Conservation (phyloP, 2,888 invertebrate genomes). For the Eupithecia abbreviata region DNA sequence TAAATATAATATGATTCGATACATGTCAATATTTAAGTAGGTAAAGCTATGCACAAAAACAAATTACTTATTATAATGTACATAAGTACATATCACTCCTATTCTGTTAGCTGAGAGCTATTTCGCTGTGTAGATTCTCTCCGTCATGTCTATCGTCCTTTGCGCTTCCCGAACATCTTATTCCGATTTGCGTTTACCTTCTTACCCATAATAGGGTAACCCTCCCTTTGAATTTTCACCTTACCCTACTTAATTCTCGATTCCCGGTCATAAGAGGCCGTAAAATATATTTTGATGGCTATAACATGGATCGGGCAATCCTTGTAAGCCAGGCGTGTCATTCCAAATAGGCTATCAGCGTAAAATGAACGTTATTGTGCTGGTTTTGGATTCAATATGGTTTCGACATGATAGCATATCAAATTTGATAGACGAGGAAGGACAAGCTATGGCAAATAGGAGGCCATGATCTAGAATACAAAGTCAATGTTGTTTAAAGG, state of each 20-base stretch:
- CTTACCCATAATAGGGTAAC: constrained; percentile 1
- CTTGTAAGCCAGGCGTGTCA: constrained; percentile 15
- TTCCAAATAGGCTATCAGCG: background rate
- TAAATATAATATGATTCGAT: too few relatives aligned
- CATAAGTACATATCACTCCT: background rate
- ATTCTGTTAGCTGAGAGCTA: background rate
- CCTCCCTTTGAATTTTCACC: constrained; percentile 32
- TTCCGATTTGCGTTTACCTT: constrained; percentile 8
- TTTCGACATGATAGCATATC: background rate
- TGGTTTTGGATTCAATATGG: constrained; percentile 11
- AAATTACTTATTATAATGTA: too few relatives aligned
- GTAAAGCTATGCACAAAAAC: too few relatives aligned
- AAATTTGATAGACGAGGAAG: background rate
- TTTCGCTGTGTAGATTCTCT: background rate
- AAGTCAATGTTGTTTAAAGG: background rate
- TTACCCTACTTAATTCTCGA: constrained; percentile 36
- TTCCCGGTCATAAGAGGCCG: constrained; percentile 33
- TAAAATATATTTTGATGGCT: constrained; percentile 36
- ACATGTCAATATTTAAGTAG: too few relatives aligned
- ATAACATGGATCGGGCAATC: constrained; percentile 37
- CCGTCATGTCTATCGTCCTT: background rate
- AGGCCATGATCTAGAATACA: background rate
- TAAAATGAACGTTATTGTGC: constrained; percentile 5
- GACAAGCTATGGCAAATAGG: background rate
- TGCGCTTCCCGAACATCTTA: background rate